Percentiles rank a stretch among this genome's conserved stretches.
phyloP scores from a whole-genome alignment of 30 jellyfish, hydroid and myxozoan species.

The Rhopilema esculentum region DNA sequence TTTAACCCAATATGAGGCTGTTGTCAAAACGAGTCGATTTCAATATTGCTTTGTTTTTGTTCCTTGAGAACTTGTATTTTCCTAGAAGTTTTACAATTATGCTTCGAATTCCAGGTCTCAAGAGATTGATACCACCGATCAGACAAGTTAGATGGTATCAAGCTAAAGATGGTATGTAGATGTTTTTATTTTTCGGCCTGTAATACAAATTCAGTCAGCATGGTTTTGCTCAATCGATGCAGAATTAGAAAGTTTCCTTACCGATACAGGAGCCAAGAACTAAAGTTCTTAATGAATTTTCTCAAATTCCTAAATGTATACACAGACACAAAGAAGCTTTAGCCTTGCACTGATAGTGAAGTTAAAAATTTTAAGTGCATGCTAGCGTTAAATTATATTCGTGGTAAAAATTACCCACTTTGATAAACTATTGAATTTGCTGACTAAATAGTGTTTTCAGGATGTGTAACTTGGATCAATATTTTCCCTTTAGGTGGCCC shows the following conservation, averaged over 20 bases:
- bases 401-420: too few relatives aligned
- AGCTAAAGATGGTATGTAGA: background rate
- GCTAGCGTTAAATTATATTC: too few relatives aligned
- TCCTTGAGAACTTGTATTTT: background rate
- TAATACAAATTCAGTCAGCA: background rate
- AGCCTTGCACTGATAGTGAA: too few relatives aligned
- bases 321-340: too few relatives aligned
- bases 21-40: background rate
- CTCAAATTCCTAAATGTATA: too few relatives aligned
- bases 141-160: background rate
- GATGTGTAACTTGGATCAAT: background rate
- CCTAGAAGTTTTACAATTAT: background rate
- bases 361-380: too few relatives aligned
- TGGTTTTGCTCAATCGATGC: background rate
- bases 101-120: background rate
- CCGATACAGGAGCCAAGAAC: too few relatives aligned
- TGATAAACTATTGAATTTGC: background rate
- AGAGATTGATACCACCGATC: background rate
- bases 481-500: background rate
- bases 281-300: too few relatives aligned
- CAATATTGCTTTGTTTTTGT: background rate
- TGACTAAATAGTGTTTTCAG: background rate
- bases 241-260: too few relatives aligned
- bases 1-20: background rate
- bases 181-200: background rate